Percentiles rank a stretch among this genome's conserved stretches.
Evolutionary conservation across 1,140 invertebrate species (phyloP).

Genomic region (Galleria mellonella): DNA sequence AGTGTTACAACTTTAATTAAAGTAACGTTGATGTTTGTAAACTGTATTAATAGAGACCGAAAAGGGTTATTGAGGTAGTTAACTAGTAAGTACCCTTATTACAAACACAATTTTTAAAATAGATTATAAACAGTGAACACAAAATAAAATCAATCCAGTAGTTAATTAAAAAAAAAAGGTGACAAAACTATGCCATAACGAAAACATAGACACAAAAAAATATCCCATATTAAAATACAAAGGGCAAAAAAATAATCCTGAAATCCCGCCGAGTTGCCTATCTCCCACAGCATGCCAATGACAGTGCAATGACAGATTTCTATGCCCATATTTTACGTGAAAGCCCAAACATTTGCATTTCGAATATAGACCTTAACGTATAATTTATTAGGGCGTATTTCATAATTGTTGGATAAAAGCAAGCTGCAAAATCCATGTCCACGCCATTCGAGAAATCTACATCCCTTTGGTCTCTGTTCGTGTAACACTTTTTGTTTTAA

Average conservation of each 20-base stretch:
- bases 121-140: no score
- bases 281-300: conserved; percentile 12
- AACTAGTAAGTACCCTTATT: no score
- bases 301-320: conserved; percentile 26
- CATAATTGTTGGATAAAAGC: no score
- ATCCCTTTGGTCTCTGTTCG: conserved; percentile 11
- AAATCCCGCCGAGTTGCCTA: conserved; percentile 12
- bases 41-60: no score
- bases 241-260: background rate
- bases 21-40: no score
- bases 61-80: no score
- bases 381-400: conserved; percentile 4
- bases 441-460: conserved; percentile 17
- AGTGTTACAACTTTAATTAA: no score
- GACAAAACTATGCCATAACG: background rate
- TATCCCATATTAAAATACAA: conserved; percentile 6
- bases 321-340: conserved; percentile 13
- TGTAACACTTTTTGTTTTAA: conserved; percentile 12
- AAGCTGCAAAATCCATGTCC: conserved; percentile 9
- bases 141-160: no score
- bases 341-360: background rate
- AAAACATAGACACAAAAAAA: conserved; percentile 39
- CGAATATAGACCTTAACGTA: background rate
- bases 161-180: no score
- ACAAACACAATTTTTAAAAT: no score